phyloP scores from a whole-genome alignment of 2,888 invertebrate species.

The Harpagoxenus sublaevis region DNA sequence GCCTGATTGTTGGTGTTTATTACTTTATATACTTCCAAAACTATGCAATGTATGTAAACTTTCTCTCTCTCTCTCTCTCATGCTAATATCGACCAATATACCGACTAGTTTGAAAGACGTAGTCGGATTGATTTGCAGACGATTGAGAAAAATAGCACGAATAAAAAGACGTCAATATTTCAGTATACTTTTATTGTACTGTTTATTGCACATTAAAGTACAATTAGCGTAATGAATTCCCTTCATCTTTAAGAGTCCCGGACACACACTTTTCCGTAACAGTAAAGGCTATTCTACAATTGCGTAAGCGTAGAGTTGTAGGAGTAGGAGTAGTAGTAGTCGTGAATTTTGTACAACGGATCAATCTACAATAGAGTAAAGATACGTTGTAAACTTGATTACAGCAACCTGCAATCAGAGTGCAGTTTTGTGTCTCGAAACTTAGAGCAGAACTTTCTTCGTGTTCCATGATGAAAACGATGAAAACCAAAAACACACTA shows the following conservation, averaged over 20 bases:
- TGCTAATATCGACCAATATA: slow-evolving; percentile 26
- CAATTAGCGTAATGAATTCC: neutral
- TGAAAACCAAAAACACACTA: too few relatives aligned
- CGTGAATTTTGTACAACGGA: too few relatives aligned
- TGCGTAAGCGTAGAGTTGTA: too few relatives aligned
- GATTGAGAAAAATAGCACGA: slow-evolving; percentile 19
- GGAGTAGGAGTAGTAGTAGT: too few relatives aligned
- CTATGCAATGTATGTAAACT: slow-evolving; percentile 18
- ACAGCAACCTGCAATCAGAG: too few relatives aligned
- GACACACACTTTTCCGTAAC: too few relatives aligned
- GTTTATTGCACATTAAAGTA: neutral
- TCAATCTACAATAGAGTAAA: too few relatives aligned
- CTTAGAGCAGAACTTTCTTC: too few relatives aligned
- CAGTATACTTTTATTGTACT: slow-evolving; percentile 24
- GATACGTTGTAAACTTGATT: too few relatives aligned
- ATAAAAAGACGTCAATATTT: slow-evolving; percentile 46
- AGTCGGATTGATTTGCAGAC: slow-evolving; percentile 18
- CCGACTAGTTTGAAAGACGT: neutral
- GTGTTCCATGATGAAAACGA: too few relatives aligned
- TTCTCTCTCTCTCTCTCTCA: neutral
- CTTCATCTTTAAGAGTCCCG: neutral
- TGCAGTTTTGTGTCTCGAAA: too few relatives aligned
- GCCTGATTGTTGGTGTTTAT: slow-evolving; percentile 36
- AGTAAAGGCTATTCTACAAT: too few relatives aligned
- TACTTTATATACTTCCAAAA: slow-evolving; percentile 45